Evolutionary conservation across 92 coral and sea anemone genomes (phyloP).

Genomic region (Pocillopora grandis): DNA sequence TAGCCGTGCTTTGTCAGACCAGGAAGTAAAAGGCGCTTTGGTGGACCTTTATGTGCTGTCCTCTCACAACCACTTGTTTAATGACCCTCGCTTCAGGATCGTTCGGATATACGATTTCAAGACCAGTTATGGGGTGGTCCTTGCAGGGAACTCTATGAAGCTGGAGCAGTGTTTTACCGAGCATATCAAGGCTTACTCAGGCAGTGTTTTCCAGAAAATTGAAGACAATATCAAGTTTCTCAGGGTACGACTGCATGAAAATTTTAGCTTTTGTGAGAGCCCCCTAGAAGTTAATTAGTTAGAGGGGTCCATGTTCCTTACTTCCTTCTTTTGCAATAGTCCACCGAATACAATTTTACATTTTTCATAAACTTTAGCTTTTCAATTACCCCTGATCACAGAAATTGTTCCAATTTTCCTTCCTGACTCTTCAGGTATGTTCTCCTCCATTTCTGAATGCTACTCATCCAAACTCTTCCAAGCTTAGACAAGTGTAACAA

Average conservation of each 20-base stretch:
- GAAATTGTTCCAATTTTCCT: no score
- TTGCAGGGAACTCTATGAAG: slow-evolving; percentile 68
- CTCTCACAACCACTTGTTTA: slow-evolving; percentile 62
- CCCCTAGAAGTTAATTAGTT: no score
- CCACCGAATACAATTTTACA: no score
- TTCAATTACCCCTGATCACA: no score
- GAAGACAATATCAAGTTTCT: slow-evolving; percentile 47
- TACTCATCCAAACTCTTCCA: no score
- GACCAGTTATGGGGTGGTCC: slow-evolving; percentile 66
- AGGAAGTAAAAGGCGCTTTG: slow-evolving; percentile 78
- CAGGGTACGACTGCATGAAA: slow-evolving; percentile 33
- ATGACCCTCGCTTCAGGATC: slow-evolving; percentile 53
- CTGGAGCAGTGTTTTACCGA: slow-evolving; percentile 57
- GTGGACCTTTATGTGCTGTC: slow-evolving; percentile 75
- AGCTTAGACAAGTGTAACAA: no score
- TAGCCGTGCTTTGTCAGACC: slow-evolving; percentile 42
- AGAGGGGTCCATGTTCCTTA: no score
- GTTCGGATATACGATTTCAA: slow-evolving; percentile 54
- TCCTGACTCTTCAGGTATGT: no score
- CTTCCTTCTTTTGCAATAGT: no score
- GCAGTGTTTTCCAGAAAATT: slow-evolving; percentile 45
- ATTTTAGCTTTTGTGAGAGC: no score
- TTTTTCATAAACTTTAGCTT: no score
- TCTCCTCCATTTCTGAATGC: no score
- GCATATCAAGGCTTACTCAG: slow-evolving; percentile 55